Conservation (phyloP, 2,888 invertebrate species). For the Merodon equestris region DNA sequence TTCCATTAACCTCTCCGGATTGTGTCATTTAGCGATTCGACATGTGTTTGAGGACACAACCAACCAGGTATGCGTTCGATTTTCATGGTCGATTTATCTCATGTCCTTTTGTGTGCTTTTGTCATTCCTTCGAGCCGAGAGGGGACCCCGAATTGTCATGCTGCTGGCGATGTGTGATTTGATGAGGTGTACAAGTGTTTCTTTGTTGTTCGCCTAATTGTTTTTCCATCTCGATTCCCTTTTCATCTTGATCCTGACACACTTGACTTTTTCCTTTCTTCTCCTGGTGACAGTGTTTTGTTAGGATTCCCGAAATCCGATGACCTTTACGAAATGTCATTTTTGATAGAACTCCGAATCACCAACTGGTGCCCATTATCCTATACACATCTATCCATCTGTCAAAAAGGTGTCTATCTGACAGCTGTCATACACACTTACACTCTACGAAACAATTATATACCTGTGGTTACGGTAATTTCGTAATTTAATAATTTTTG, state of each 20-base stretch:
- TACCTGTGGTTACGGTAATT: constrained; percentile 56
- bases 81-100: constrained; percentile 30
- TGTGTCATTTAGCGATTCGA: constrained; percentile 68
- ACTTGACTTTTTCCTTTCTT: constrained; percentile 10
- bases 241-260: constrained; percentile 24
- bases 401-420: not conserved
- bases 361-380: not conserved
- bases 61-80: constrained; percentile 53
- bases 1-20: constrained; percentile 65
- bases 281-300: not conserved
- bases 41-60: constrained; percentile 59
- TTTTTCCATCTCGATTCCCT: constrained; percentile 33
- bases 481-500: not conserved
- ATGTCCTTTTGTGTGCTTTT: constrained; percentile 28
- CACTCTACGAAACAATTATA: constrained; percentile 8
- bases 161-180: constrained; percentile 50
- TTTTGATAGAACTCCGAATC: not conserved
- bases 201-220: constrained; percentile 62
- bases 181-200: constrained; percentile 56
- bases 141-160: constrained; percentile 44
- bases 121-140: not conserved
- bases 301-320: constrained; percentile 1
- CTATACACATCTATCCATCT: not conserved
- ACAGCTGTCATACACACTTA: not conserved
- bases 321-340: constrained; percentile 15